These are phyloP conservation scores for Setophaga petechia DNA, from an alignment of 2,113 vertebrate species.

Conservation along the genomic window DNA sequence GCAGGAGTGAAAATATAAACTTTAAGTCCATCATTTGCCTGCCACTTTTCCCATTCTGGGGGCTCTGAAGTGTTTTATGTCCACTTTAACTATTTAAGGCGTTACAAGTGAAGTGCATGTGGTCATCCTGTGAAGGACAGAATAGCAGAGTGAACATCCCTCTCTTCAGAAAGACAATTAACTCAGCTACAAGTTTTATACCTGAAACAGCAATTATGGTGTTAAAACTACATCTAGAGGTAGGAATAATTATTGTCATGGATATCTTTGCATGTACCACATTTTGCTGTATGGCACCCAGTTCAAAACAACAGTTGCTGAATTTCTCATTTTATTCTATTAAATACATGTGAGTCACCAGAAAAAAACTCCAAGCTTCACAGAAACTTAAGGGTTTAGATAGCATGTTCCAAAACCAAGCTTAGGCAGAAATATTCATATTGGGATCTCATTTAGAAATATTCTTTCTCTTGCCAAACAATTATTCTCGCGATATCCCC, in stretches of 20 bases:
- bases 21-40: background rate
- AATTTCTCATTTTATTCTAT: conserved; percentile 26
- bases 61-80: background rate
- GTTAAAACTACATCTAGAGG: conserved; percentile 65
- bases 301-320: background rate
- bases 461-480: conserved; percentile 55
- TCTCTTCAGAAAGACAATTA: background rate
- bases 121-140: background rate
- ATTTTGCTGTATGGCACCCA: background rate
- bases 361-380: conserved; percentile 58
- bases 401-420: conserved; percentile 56
- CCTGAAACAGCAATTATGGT: conserved; percentile 23
- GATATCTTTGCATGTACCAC: background rate
- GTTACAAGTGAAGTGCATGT: background rate
- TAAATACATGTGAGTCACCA: conserved; percentile 60
- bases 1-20: background rate
- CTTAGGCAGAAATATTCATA: conserved; percentile 62
- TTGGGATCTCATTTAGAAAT: conserved; percentile 68
- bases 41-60: background rate
- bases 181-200: background rate
- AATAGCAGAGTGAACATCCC: background rate
- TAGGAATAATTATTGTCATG: conserved; percentile 34
- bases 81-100: background rate
- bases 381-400: conserved; percentile 63
- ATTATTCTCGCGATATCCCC: conserved; percentile 57